phyloP scores from a whole-genome alignment of 2,797 vertebrate genomes.

The Phataginus tetradactyla region DNA sequence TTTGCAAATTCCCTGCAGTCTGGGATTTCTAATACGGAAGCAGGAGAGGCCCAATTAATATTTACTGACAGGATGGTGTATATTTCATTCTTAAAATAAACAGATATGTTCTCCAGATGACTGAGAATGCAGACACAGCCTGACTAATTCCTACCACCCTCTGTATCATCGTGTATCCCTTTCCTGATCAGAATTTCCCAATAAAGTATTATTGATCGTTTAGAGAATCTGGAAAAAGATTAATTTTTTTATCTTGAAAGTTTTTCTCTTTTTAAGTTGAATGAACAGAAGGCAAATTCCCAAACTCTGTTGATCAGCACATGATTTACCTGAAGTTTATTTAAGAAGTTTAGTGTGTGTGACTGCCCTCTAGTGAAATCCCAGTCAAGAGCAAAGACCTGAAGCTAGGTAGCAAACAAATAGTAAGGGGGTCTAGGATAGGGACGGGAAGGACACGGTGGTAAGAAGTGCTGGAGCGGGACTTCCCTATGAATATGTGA shows the following conservation, averaged over 20 bases:
- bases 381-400: neutral
- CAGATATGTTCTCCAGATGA: neutral
- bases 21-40: neutral
- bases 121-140: neutral
- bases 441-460: neutral
- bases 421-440: neutral
- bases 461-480: neutral
- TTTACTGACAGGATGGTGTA: neutral
- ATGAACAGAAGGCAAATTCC: neutral
- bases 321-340: neutral
- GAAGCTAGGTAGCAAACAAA: too few species aligned
- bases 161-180: neutral
- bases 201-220: neutral
- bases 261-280: neutral
- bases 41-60: neutral
- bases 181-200: neutral
- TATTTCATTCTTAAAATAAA: neutral
- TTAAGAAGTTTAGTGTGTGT: neutral
- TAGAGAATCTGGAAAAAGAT: neutral
- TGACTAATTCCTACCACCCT: neutral
- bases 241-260: neutral
- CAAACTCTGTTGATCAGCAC: neutral
- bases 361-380: neutral
- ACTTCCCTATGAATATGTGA: neutral
- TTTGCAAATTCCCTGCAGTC: neutral